Evolutionary conservation across 2,888 invertebrate genomes (phyloP), one percentile per base, ranked within the genome.

Genomic region (Noctua janthe): DNA sequence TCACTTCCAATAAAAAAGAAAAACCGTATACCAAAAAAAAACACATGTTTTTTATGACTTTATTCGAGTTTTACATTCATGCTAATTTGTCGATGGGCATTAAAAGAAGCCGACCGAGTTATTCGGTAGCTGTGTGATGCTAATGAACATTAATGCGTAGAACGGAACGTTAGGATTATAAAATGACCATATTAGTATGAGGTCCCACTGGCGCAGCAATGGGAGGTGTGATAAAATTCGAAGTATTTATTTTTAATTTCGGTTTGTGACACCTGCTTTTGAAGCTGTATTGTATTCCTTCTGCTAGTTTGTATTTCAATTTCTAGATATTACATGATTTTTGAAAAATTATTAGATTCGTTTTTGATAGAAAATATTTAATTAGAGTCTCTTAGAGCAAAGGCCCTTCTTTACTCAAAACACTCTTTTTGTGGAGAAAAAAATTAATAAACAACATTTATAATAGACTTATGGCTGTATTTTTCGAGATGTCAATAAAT

Each of bases 11-110:
- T 94, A 95, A 95, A 96, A 94, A 95, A 94, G 92, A 94, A 95
- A 95, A 94, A 91, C 92, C 92, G 92, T 88, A 88, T 86, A 90
- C 88, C 15, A 29, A 89, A 91, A 94, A 95, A 95, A 93, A 94
- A 96, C 94, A 95, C 91, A 92, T 93, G 93, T 95, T 95, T 89
- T 96, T 96, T 97, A 96, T 95, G 88, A 93, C 95, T 93, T 91
- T 94, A 95, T 95, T 95, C 95, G 95, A 94, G 94, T 96, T 97
- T 97, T 97, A 97, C 97, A 95, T 95, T 94, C 94, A 94, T 94
- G 97, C 96, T 97, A 97, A 97, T 97, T 97, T 96, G 96, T 96
- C 94, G 95, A 96, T 94, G 93, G 91, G 93, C 91, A 94, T 95
- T 95, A 96, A 96, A 95, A 94, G 94, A 92, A 92, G 93, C 95